phyloP scores from a whole-genome alignment of 2,797 vertebrate species.

The Stomatorhinus walkeri region DNA sequence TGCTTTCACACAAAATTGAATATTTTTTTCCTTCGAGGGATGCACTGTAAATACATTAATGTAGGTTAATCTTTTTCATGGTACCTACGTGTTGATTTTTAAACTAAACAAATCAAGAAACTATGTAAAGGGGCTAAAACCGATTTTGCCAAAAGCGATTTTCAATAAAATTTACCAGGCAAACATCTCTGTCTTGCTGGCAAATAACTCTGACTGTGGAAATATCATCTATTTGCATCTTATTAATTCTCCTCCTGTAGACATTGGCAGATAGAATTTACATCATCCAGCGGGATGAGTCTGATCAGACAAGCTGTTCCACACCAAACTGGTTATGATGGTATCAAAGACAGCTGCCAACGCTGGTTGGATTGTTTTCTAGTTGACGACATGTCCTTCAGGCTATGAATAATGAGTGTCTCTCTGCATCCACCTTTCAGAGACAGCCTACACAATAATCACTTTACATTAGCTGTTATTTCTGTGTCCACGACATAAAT shows the following conservation, averaged over 20 bases:
- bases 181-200: constrained; percentile 11
- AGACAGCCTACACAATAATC: not conserved
- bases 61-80: not conserved
- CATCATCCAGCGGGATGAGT: not conserved
- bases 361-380: not conserved
- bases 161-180: constrained; percentile 2
- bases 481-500: not conserved
- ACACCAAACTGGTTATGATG: not conserved
- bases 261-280: not conserved
- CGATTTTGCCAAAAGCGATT: not conserved
- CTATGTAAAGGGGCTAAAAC: not conserved
- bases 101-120: not conserved
- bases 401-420: not conserved
- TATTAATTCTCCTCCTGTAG: constrained; percentile 8
- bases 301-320: constrained; percentile 19
- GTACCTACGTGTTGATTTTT: not conserved
- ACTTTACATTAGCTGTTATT: not conserved
- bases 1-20: not conserved
- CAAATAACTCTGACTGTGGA: not conserved
- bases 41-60: not conserved
- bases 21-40: not conserved
- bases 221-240: constrained; percentile 4
- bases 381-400: not conserved
- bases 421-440: not conserved
- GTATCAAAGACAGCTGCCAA: constrained; percentile 18